Base-by-base conservation (phyloP, 2,888 invertebrate species). In the Eulithis testata region DNA sequence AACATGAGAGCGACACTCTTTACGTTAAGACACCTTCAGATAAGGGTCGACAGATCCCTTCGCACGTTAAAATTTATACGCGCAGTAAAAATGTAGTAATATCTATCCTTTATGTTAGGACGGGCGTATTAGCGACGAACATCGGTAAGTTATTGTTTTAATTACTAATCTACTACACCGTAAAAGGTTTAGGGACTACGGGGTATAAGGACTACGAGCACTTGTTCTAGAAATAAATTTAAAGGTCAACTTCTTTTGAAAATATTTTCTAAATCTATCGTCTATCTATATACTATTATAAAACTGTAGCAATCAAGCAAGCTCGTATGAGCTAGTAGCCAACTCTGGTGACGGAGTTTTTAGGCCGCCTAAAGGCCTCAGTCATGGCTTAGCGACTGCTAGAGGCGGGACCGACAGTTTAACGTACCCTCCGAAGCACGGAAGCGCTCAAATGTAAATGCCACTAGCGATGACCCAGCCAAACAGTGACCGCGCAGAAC, bases 51-150 rank as follows among this genome's bases (percentile, higher is more conserved):
- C 68, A 63, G 66, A 44, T 63, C 56, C 65, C 57, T 44, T 58
- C 50, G 58, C 61, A 64, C 66, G 61, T 69, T 69, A 76, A 83
- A 85, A 87, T 86, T 86, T 86, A 87, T 86, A 82, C 72, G 71
- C 76, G 67, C 72, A 76, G 79, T 79, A 79, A 80, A 83, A 84
- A 79, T 77, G 74, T 81, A 76, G 77, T 71, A 73, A 74, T 77
- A 72, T 72, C 69, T 70, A 72, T 64, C 68, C 67, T 69, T 72
- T 71, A 69, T 58, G 65, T 62, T 45, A 63, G 71, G 71, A 66
- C 67, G 27, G 68, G 70, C 73, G 75, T 73, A 76, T 80, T 73
- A 76, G 75, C 68, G 63, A 65, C 59, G 69, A 76, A 77, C 76
- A 76, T 68, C 74, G 76, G 70, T 73, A 75, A 81, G 69, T 78